A percentile compares a stretch with the other conserved stretches of the same genome.
Evolutionary conservation across 2,888 invertebrate genomes (phyloP).

Genomic region (Folsomia manolachei): DNA sequence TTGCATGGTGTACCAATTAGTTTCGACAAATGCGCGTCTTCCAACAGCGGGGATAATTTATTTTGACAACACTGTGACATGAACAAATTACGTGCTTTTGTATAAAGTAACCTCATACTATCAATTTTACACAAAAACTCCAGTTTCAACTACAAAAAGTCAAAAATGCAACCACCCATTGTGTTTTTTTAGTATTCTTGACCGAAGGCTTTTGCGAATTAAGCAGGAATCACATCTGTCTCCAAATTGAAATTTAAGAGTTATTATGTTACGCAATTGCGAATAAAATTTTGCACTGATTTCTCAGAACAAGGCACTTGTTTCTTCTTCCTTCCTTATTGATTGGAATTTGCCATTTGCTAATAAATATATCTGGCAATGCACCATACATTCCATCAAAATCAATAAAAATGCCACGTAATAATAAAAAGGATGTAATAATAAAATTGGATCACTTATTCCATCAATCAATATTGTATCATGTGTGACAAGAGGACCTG

Average conservation of each 20-base stretch:
- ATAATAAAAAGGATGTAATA: neutral
- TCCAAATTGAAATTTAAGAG: too few species aligned
- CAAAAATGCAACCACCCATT: too few species aligned
- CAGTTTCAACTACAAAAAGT: neutral
- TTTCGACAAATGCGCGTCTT: neutral
- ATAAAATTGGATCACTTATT: neutral
- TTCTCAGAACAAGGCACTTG: too few species aligned
- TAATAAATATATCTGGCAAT: too few species aligned
- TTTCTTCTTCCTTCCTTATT: too few species aligned
- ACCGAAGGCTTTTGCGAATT: too few species aligned
- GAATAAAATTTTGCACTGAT: too few species aligned
- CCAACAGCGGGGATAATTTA: neutral
- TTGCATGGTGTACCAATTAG: neutral
- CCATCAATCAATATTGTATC: neutral
- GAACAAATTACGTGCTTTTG: slow-evolving; percentile 4
- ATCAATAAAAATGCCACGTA: neutral
- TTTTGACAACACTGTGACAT: neutral
- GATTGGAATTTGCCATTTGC: too few species aligned
- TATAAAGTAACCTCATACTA: neutral
- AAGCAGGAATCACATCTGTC: too few species aligned
- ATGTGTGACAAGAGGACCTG: neutral
- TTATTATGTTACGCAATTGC: too few species aligned
- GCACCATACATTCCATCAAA: too few species aligned
- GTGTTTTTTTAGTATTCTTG: too few species aligned
- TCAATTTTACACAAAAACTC: neutral